These are phyloP conservation scores for Gyps fulvus DNA, from an alignment of 2,113 vertebrate genomes.

Conservation along the genomic window DNA sequence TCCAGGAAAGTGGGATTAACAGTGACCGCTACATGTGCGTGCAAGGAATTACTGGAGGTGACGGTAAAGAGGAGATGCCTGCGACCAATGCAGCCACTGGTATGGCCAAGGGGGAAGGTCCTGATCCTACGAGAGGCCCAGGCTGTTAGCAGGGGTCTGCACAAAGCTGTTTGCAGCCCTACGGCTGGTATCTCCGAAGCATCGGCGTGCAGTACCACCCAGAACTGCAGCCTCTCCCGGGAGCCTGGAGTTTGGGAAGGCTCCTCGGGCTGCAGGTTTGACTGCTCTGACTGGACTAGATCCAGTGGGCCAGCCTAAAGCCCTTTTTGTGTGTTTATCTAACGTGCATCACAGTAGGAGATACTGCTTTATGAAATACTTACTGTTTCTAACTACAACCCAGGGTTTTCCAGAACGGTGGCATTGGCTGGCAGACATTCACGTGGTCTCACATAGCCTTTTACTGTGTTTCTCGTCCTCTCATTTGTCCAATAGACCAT, in stretches of 20 bases:
- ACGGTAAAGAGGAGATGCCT: neutral
- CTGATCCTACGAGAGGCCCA: neutral
- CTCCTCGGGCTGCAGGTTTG: neutral
- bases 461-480: neutral
- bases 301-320: neutral
- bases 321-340: neutral
- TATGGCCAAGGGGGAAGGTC: neutral
- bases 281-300: neutral
- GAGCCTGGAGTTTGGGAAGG: fast-evolving
- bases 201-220: neutral
- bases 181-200: neutral
- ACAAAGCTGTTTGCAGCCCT: neutral
- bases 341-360: neutral
- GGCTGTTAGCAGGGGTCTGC: neutral
- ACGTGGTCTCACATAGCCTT: neutral
- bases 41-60: neutral
- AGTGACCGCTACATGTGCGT: fast-evolving
- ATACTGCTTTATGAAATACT: neutral
- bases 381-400: neutral
- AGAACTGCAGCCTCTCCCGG: neutral
- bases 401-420: neutral
- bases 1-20: neutral
- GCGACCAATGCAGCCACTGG: neutral
- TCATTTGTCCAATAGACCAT: neutral
- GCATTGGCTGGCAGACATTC: neutral